Conservation (phyloP, 2,888 invertebrate species). For the Petrolisthes cinctipes region DNA sequence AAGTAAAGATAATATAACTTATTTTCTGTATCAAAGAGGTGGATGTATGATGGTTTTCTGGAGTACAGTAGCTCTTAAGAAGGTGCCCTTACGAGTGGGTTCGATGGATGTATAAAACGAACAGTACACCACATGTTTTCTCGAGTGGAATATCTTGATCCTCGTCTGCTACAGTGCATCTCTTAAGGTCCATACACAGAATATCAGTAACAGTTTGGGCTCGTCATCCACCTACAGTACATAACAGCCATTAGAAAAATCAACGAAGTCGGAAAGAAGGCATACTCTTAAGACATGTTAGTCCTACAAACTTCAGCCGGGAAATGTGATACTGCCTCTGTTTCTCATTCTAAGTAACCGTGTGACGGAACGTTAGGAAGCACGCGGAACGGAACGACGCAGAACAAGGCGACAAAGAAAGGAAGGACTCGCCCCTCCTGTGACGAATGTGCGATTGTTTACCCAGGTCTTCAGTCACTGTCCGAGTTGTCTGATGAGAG, state of each 20-base stretch:
- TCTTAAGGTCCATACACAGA: too few species aligned
- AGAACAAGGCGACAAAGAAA: background rate
- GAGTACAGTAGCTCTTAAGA: too few species aligned
- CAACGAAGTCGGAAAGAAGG: background rate
- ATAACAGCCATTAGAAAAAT: background rate
- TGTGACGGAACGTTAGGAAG: conserved; percentile 28
- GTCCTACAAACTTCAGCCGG: conserved; percentile 19
- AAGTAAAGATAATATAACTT: too few species aligned
- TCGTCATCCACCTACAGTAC: background rate
- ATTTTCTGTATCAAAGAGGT: too few species aligned
- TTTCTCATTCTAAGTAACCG: conserved; percentile 23
- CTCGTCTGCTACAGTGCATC: too few species aligned
- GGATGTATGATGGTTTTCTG: too few species aligned
- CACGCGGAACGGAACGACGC: conserved; percentile 19
- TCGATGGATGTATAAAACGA: too few species aligned
- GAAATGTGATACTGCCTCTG: conserved; percentile 16
- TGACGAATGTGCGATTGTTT: conserved; percentile 36
- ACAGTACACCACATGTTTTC: too few species aligned
- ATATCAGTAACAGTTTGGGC: too few species aligned
- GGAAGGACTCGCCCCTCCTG: background rate
- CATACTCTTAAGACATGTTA: conserved; percentile 1
- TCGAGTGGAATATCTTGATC: too few species aligned
- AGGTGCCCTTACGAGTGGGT: too few species aligned
- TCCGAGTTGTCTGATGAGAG: background rate
- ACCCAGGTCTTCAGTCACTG: conserved; percentile 16